Percentiles rank a stretch among this genome's conserved stretches.
Conservation (phyloP, 2,797 vertebrate species). For the Pelobates cultripes region DNA sequence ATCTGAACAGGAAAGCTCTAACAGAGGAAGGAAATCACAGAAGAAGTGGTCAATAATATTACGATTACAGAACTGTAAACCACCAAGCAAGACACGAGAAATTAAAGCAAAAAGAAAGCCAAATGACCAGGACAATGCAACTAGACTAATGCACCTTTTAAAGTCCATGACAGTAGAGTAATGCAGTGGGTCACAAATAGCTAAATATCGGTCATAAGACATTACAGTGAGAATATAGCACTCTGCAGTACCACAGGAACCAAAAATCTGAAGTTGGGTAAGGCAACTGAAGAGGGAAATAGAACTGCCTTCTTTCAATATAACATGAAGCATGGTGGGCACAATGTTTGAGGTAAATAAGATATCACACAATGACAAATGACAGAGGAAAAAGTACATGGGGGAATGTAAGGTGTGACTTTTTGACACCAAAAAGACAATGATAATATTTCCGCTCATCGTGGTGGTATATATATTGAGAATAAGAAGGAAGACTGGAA, state of each 20-base stretch:
- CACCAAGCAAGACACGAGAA: neutral
- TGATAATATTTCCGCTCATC: neutral
- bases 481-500: neutral
- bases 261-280: neutral
- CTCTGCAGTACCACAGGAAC: neutral
- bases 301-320: neutral
- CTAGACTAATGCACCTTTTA: neutral
- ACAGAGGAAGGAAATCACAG: too few relatives aligned
- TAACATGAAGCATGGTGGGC: neutral
- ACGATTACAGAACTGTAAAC: neutral
- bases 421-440: neutral
- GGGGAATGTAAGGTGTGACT: neutral
- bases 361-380: conserved; percentile 11
- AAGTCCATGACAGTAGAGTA: conserved; percentile 17
- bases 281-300: neutral
- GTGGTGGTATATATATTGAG: neutral
- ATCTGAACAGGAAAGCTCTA: neutral
- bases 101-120: neutral
- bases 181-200: neutral
- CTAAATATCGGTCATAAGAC: too few relatives aligned
- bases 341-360: neutral
- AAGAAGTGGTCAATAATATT: too few relatives aligned
- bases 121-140: neutral
- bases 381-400: neutral
- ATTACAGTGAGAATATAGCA: too few relatives aligned